Evolutionary conservation across 2,888 invertebrate species (phyloP), one percentile per base, ranked within the genome.

Genomic region (Eledone cirrhosa): DNA sequence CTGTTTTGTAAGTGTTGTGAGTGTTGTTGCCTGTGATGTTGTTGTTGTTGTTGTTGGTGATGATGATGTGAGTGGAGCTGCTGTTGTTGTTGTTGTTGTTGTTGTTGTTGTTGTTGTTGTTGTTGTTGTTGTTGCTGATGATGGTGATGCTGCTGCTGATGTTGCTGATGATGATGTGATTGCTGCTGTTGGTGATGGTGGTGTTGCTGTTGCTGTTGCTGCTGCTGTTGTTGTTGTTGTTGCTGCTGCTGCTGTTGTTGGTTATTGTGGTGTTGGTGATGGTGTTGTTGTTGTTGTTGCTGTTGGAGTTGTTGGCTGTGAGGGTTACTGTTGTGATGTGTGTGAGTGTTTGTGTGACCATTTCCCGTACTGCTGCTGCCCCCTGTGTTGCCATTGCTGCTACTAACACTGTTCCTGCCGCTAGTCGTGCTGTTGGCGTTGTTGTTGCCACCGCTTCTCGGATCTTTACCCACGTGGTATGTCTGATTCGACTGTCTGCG

Each of bases 401-500:
- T 72, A n/a, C n/a, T 31, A 72, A 31, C 41, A 13, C 33, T 29
- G 19, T 33, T 72, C n/a, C 16, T 72, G 27, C 41, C 29, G 22
- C n/a, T 72, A 3, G 3, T 72, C 22, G 14, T 33, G 19, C 2
- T 69, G 13, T 79, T 77, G 1, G 53, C 48, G 33, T 69, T 74
- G 33, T 24, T 63, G n/a, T 48, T 69, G 41, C 29, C 72, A 14
- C 29, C 76, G 27, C 72, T 48, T 53, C 53, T 78, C 19, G 74
- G 74, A 47, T 65, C 63, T 19, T 79, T 79, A 53, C 59, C 75
- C 63, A 79, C 47, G 59, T 79, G 74, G 67, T 77, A 79, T 22
- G 78, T 69, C 14, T 79, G 81, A 31, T 77, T 80, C 48, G 83
- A 81, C 47, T 86, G 86, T 59, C 87, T 83, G 22, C 89, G 84